Evolutionary conservation across 1,140 invertebrate genomes (phyloP).

Genomic region (Drosophila azteca): DNA sequence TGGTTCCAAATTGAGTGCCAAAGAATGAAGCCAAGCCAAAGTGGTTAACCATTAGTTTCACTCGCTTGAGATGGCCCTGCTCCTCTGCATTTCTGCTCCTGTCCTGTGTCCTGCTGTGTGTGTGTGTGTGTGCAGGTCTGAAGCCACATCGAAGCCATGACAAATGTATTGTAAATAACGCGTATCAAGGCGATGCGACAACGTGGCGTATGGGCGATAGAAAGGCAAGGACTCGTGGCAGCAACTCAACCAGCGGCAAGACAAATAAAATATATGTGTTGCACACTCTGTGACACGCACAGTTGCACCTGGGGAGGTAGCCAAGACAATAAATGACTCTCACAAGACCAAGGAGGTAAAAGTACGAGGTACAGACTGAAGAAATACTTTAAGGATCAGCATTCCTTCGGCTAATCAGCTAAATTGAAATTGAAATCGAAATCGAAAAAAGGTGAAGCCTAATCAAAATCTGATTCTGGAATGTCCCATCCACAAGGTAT

Average conservation of each 20-base stretch:
- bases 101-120: slow-evolving; percentile 1
- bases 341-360: no score
- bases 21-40: slow-evolving; percentile 28
- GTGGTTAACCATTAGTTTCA: slow-evolving; percentile 28
- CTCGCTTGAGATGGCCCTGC: background rate
- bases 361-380: no score
- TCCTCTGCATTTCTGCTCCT: background rate
- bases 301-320: slow-evolving; percentile 41
- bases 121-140: slow-evolving; percentile 5
- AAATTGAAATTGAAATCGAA: no score
- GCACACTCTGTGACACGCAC: slow-evolving; percentile 51
- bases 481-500: slow-evolving; percentile 14
- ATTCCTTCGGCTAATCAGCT: no score
- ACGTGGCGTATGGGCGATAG: slow-evolving; percentile 37
- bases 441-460: no score
- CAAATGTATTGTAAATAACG: slow-evolving; percentile 75
- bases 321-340: background rate
- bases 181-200: slow-evolving; percentile 59
- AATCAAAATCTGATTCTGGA: no score
- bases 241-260: slow-evolving; percentile 39
- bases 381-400: no score
- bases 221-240: background rate
- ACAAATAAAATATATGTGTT: slow-evolving; percentile 72
- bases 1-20: slow-evolving; percentile 19
- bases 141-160: slow-evolving; percentile 64